Evolutionary conservation across 2,888 invertebrate genomes (phyloP).

Genomic region (Brassicogethes aeneus): DNA sequence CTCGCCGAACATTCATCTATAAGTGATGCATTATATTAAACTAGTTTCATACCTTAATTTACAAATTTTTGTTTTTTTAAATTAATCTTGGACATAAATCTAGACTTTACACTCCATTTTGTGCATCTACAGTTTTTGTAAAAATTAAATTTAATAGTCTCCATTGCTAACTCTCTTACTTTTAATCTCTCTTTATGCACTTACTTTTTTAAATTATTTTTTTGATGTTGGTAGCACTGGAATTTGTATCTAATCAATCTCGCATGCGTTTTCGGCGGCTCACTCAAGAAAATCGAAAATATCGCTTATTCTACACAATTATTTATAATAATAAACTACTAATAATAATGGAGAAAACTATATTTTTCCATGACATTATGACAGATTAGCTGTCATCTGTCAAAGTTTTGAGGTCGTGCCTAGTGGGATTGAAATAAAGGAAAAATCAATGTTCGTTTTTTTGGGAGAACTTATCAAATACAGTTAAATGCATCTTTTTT

Average conservation of each 20-base stretch:
- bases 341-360: too few relatives aligned
- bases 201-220: not conserved
- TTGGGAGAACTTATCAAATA: too few relatives aligned
- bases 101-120: conserved; percentile 25
- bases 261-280: too few relatives aligned
- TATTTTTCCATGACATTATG: too few relatives aligned
- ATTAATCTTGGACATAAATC: conserved; percentile 23
- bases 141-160: conserved; percentile 29
- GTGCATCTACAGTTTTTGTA: conserved; percentile 29
- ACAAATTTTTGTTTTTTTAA: conserved; percentile 20
- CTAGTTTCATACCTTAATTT: conserved; percentile 23
- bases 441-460: too few relatives aligned
- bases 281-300: not conserved
- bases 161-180: conserved; percentile 33
- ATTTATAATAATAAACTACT: too few relatives aligned
- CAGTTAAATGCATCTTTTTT: not conserved
- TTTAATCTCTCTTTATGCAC: too few relatives aligned
- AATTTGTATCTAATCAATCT: not conserved
- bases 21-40: conserved; percentile 18
- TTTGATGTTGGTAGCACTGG: not conserved
- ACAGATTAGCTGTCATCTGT: too few relatives aligned
- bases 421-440: too few relatives aligned
- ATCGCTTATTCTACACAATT: too few relatives aligned
- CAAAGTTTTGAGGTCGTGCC: too few relatives aligned
- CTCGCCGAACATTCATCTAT: conserved; percentile 19